A percentile compares a stretch with the other conserved stretches of the same genome.
These are phyloP conservation scores for Molossus alvarezi DNA, from an alignment of 2,797 vertebrate species.

Conservation along the genomic window DNA sequence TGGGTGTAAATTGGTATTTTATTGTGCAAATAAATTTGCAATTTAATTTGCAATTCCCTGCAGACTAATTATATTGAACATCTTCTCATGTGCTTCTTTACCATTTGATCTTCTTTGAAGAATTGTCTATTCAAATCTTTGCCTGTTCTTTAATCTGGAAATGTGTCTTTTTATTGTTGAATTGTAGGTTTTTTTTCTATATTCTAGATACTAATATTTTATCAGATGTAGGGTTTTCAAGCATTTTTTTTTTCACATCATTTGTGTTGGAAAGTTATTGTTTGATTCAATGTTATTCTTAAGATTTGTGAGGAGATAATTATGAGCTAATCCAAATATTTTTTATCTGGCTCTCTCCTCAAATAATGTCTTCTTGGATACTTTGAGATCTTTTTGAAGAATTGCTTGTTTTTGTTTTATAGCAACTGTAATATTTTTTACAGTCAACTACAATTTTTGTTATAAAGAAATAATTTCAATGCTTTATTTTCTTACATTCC, in stretches of 20 bases:
- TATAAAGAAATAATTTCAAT: background rate
- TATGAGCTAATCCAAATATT: background rate
- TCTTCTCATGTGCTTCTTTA: background rate
- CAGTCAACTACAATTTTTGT: background rate
- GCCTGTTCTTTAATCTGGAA: background rate
- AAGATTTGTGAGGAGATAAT: background rate
- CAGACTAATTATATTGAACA: background rate
- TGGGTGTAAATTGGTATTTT: background rate
- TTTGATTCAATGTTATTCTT: background rate
- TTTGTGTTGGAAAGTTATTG: background rate
- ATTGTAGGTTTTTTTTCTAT: background rate
- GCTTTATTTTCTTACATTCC: background rate
- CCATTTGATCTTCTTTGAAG: background rate
- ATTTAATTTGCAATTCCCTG: background rate
- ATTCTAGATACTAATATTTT: background rate
- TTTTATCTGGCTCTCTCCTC: background rate
- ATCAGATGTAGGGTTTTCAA: background rate
- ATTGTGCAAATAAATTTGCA: background rate
- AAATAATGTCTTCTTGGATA: background rate
- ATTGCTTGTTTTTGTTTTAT: background rate
- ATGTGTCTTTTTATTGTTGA: background rate
- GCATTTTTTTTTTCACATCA: background rate
- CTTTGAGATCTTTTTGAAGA: background rate
- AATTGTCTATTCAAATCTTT: background rate
- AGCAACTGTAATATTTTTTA: conserved; percentile 4